Evolutionary conservation across 1,140 invertebrate species (phyloP).

Genomic region (Berghia stephanieae): DNA sequence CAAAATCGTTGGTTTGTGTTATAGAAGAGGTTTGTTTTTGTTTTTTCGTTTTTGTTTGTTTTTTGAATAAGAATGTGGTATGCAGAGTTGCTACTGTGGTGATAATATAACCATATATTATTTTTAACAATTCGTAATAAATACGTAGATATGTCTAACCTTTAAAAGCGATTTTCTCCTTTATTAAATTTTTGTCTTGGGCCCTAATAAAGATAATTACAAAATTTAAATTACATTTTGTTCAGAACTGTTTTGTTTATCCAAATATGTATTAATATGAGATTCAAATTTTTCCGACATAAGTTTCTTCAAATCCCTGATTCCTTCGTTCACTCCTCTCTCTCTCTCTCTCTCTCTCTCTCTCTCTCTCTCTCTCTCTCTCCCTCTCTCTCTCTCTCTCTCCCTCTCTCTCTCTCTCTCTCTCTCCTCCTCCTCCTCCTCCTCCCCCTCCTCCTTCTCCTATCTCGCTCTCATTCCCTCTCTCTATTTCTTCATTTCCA

Average conservation of each 20-base stretch:
- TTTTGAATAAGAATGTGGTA: background rate
- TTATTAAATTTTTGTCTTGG: too few species aligned
- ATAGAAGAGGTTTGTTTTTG: too few species aligned
- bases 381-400: slow-evolving; percentile 6
- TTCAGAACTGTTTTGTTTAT: too few species aligned
- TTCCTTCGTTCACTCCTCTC: background rate
- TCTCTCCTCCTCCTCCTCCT: background rate
- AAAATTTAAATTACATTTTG: too few species aligned
- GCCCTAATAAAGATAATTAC: too few species aligned
- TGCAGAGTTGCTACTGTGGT: background rate
- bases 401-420: slow-evolving; percentile 12
- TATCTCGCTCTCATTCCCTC: background rate
- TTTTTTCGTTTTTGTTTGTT: too few species aligned
- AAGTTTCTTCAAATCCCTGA: background rate
- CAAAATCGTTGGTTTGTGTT: too few species aligned
- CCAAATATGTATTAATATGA: too few species aligned
- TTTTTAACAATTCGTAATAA: background rate
- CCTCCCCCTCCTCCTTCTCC: background rate
- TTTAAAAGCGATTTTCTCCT: too few species aligned
- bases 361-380: slow-evolving; percentile 10
- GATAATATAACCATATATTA: background rate
- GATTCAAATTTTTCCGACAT: slow-evolving; percentile 6
- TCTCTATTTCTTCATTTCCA: background rate
- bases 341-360: slow-evolving; percentile 18
- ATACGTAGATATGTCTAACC: background rate